These are phyloP conservation scores for Bembecia ichneumoniformis DNA, from an alignment of 2,888 invertebrate genomes.

Conservation along the genomic window DNA sequence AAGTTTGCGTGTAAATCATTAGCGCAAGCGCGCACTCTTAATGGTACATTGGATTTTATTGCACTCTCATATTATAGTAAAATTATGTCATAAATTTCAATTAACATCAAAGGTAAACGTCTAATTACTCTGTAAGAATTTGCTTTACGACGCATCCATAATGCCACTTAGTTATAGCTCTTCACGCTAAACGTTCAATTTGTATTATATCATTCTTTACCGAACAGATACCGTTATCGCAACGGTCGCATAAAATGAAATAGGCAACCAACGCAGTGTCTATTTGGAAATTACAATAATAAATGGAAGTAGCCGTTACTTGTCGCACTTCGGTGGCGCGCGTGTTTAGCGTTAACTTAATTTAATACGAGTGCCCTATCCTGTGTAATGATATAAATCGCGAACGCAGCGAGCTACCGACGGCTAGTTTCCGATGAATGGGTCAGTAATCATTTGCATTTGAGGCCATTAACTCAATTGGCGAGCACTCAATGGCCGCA, in stretches of 20 bases:
- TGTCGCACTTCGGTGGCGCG: conserved; percentile 18
- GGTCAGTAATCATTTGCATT: conserved; percentile 69
- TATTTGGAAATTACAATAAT: conserved; percentile 15
- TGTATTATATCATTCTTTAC: too few relatives aligned
- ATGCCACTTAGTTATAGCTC: not conserved
- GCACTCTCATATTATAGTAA: conserved; percentile 33
- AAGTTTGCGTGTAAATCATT: conserved; percentile 59
- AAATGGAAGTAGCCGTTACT: too few relatives aligned
- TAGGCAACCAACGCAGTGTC: not conserved
- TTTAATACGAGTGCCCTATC: conserved; percentile 35
- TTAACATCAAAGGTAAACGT: not conserved
- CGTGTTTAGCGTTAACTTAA: conserved; percentile 46
- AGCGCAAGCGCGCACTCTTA: conserved; percentile 34
- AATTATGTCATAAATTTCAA: conserved; percentile 36
- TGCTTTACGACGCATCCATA: not conserved
- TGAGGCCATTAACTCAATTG: conserved; percentile 69
- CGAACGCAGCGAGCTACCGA: conserved; percentile 33
- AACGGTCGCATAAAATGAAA: not conserved
- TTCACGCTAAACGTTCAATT: not conserved
- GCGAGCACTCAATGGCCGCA: conserved; percentile 63
- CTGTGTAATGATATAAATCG: conserved; percentile 43
- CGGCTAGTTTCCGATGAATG: conserved; percentile 62
- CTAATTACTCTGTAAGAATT: not conserved
- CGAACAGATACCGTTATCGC: too few relatives aligned
- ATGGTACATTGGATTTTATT: conserved; percentile 60